Evolutionary conservation across 1,140 invertebrate species (phyloP), one percentile per base, ranked within the genome.

Genomic region (Scaptomyza montana): DNA sequence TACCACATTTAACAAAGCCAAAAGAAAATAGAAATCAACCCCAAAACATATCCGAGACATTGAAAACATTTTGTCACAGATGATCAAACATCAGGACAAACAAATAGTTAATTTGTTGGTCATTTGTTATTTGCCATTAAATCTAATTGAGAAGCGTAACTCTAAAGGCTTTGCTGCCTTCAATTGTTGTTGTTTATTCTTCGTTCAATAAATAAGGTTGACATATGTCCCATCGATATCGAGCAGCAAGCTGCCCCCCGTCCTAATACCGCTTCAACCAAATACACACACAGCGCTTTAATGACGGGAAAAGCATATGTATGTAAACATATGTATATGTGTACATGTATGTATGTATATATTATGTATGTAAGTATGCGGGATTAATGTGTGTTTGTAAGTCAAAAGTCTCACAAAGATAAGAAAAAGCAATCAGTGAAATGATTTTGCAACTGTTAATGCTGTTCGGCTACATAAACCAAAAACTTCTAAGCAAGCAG

Each of bases 61-160:
- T 70, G 65, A 39, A 74, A 69, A 57, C 28, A 77, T 82, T 87
- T 87, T 79, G 70, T 84, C 84, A 89, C 84, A 87, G 84, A 89
- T 89, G 84, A 86, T 78, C 84, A 87, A 87, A 87, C 84, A 87
- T 61, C 39, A 56, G 54, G 72, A 12, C 63, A 77, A 89, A 79
- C 78, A 89, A 79, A 89, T 77, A 89, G 79, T 89, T 86, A 78
- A 86, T 86, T 87, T 87, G 81, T 87, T 87, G 78, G 81, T 86
- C 81, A 86, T 86, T 86, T 86, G 74, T 87, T 81, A 70, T 78
- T 86, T 86, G 82, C 76, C 75, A 82, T 86, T 87, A 81, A 81
- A 78, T 72, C 78, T 78, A 76, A 86, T 87, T 86, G 81, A 81
- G 72, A 19, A 51, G 61, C 49, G 41, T 19, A 67, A 62, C 69